Evolutionary conservation across 2,888 invertebrate genomes (phyloP), one percentile per base, ranked within the genome.

Genomic region (Ferrisia virgata): DNA sequence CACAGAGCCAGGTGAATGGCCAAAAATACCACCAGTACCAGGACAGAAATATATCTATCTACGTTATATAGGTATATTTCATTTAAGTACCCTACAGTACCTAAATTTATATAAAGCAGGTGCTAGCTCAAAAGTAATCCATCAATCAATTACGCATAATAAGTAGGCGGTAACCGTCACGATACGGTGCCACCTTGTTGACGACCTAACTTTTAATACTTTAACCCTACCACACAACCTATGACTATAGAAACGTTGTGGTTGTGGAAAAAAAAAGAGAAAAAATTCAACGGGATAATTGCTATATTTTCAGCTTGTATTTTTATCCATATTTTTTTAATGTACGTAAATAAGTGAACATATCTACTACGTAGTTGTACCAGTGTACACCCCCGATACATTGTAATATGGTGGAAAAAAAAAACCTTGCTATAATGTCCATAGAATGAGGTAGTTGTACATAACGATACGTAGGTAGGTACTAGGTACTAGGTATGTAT

Each of bases 81-180:
- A n/a, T n/a, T n/a, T n/a, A n/a, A n/a, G n/a, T n/a, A n/a, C n/a
- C n/a, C n/a, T n/a, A n/a, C n/a, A 40, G 13, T 40, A n/a, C 18
- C 18, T 6, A 47, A 47, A 47, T 18, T n/a, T 25, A 28, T 28
- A 13, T 3, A 28, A 36, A 69, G 82, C 82, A 82, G 82, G 82
- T 82, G 82, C 69, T 53, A 15, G 28, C n/a, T n/a, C 39, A 36
- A 25, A 64, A 69, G 82, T 82, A 82, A 82, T 82, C 36, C 82
- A 39, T 82, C 82, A 82, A 82, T 82, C 82, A 82, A 82, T 82
- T 82, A 82, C 82, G 82, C 40, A 82, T 82, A 82, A 82, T 82
- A 53, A 69, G 82, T 82, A 64, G 82, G 82, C 69, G 82, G 82
- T 82, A 18, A 82, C 69, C 33, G 82, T 69, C 64, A 82, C 64